Evolutionary conservation across 1,140 invertebrate genomes (phyloP).

Genomic region (Diplogasteroides magnus): DNA sequence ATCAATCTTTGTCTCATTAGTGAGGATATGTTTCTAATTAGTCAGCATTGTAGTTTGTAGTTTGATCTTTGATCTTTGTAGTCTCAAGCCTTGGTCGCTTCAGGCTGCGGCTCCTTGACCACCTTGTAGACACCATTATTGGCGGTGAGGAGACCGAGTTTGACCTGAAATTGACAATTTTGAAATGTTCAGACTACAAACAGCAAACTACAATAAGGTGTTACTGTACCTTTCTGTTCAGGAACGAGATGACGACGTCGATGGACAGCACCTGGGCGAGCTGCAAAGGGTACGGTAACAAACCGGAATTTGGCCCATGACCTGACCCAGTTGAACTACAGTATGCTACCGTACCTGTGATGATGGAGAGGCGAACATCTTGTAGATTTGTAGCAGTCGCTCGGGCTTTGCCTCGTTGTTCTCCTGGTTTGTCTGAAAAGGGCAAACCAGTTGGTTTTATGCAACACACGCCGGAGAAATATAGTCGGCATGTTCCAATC

Average conservation of each 20-base stretch:
- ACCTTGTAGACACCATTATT: slow-evolving; percentile 21
- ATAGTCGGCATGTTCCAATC: too few species aligned
- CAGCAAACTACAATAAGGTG: slow-evolving; percentile 13
- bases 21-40: too few species aligned
- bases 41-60: too few species aligned
- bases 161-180: slow-evolving; percentile 8
- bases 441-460: too few species aligned
- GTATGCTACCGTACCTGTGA: slow-evolving; percentile 1
- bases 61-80: too few species aligned
- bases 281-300: slow-evolving; percentile 34
- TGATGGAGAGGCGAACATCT: slow-evolving; percentile 73
- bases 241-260: slow-evolving; percentile 42
- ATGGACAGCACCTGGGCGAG: slow-evolving; percentile 20
- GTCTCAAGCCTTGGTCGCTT: background rate
- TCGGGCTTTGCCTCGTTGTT: slow-evolving; percentile 75
- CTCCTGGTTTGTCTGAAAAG: slow-evolving; percentile 78
- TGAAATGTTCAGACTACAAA: too few species aligned
- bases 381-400: slow-evolving; percentile 89
- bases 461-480: too few species aligned
- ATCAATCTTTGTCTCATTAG: too few species aligned
- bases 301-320: slow-evolving; percentile 30
- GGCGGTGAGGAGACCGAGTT: slow-evolving; percentile 20
- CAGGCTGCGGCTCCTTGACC: background rate
- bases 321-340: slow-evolving; percentile 13
- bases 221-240: slow-evolving; percentile 43